These are phyloP conservation scores for Mesocentrotus franciscanus DNA, from an alignment of 53 echinoderm and acorn worm genomes.

Conservation along the genomic window DNA sequence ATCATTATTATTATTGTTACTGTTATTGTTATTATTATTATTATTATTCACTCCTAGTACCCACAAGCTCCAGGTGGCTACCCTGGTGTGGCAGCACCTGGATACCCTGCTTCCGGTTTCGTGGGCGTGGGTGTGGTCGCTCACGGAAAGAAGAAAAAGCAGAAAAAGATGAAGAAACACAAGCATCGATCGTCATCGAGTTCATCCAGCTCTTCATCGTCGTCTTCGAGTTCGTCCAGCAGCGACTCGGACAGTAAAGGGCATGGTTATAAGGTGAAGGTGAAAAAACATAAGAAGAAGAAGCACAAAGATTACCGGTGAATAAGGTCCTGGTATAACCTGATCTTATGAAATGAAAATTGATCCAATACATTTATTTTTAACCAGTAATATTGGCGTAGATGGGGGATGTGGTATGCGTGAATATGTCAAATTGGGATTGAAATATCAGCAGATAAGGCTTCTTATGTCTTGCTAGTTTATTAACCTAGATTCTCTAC, in stretches of 20 bases:
- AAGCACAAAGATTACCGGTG: neutral
- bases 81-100: neutral
- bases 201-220: conserved; percentile 23
- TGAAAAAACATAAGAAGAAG: conserved; percentile 13
- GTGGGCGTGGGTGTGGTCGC: neutral
- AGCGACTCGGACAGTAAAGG: neutral
- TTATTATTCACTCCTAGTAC: neutral
- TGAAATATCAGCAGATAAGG: no score
- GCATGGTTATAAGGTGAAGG: conserved; percentile 1
- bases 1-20: no score
- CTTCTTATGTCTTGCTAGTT: no score
- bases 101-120: neutral
- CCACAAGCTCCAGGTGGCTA: neutral
- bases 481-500: no score
- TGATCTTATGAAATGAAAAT: no score
- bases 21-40: no score
- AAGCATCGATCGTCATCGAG: conserved; percentile 2
- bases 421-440: no score
- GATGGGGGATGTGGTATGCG: no score
- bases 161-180: conserved; percentile 24
- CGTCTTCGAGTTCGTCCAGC: neutral
- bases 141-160: neutral
- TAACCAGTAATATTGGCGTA: no score
- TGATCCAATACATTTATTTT: no score
- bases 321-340: neutral